Evolutionary conservation across 2,888 invertebrate species (phyloP), one percentile per base, ranked within the genome.

Genomic region (Hydriomena furcata): DNA sequence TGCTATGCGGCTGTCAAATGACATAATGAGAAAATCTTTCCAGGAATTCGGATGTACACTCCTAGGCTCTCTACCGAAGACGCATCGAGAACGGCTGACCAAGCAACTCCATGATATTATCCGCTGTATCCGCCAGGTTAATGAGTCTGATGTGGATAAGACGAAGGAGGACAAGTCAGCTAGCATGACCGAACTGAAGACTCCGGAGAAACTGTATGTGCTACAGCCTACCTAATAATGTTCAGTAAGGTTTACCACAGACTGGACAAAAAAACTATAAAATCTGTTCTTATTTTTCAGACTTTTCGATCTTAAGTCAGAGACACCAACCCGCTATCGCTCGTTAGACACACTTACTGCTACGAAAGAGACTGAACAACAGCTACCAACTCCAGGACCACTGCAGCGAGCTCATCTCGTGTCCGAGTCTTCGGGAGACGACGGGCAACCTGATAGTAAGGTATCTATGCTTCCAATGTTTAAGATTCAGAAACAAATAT

Each of bases 11-110:
- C n/a, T n/a, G n/a, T n/a, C n/a, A n/a, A n/a, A n/a, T 17, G 17
- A 17, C 17, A 17, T 17, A 4, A 17, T 17, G 17, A 17, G 17
- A n/a, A 34, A 35, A 11, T 27, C 8, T 11, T 54, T 59, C 0
- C 48, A 90, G 84, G 88, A 90, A 59, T 82, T 80, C 20, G 91
- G 91, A 1, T 85, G 85, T 52, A 75, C 75, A 0, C 62, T 91
- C 5, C 76, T 91, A 2, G 81, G 85, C 0, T 76, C 82, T 0
- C 65, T 91, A 0, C 82, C 91, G 0, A 82, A 78, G 58, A 55
- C 59, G 4, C 76, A 82, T 37, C 79, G 83, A 1, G 85, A 86
- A 6, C 79, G 79, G 0, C 69, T 88, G 1, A 73, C 82, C 0
- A 68, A 63, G n/a, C 80, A 88, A 24, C 68, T 89, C 0, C 72